These are phyloP conservation scores for Thamnophis elegans DNA, from an alignment of 2,797 vertebrate genomes.

Conservation along the genomic window DNA sequence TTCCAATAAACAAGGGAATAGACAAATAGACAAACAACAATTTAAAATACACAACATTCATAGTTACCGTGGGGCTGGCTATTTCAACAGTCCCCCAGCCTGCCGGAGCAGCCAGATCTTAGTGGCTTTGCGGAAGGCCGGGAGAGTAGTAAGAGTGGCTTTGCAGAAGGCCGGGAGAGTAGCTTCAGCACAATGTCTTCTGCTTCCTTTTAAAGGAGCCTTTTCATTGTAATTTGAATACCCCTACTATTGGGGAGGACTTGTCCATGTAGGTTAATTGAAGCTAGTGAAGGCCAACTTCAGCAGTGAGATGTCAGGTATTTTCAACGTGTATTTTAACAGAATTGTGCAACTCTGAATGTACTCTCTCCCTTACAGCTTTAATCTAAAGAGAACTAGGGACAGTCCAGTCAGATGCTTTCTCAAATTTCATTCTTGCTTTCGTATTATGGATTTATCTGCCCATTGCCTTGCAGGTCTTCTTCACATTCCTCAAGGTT, in stretches of 20 bases:
- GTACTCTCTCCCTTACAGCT: background rate
- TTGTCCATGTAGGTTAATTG: background rate
- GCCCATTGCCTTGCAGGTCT: background rate
- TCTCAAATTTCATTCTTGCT: background rate
- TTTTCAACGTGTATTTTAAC: background rate
- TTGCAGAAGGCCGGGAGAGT: no score
- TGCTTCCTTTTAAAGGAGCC: background rate
- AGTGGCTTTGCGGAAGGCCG: no score
- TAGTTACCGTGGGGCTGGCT: no score
- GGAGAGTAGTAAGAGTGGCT: no score
- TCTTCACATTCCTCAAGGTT: background rate
- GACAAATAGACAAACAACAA: no score
- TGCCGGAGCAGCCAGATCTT: no score
- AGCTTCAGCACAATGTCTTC: background rate
- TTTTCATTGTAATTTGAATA: background rate
- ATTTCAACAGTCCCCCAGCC: no score
- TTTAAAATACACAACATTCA: no score
- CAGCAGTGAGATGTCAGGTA: background rate
- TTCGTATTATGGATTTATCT: background rate
- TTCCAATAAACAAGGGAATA: no score
- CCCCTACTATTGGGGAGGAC: background rate
- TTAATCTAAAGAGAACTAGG: background rate
- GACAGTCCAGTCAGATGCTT: background rate
- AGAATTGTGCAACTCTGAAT: background rate
- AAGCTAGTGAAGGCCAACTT: background rate